Evolutionary conservation across 2,888 invertebrate genomes (phyloP).

Genomic region (Ormyrus labotus): DNA sequence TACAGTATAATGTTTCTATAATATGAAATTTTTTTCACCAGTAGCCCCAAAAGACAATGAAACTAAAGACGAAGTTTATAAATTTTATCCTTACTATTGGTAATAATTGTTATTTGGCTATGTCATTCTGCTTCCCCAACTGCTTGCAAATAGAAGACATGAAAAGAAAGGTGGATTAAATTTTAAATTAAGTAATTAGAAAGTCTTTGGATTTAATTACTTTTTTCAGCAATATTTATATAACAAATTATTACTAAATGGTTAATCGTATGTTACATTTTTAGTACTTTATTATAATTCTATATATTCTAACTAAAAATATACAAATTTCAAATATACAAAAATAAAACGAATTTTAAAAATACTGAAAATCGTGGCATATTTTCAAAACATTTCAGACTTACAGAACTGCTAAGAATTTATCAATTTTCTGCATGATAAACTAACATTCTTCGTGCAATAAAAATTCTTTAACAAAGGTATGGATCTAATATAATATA

Average conservation of each 20-base stretch:
- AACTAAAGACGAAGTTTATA: constrained; percentile 24
- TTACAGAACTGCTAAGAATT: constrained; percentile 27
- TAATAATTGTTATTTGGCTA: constrained; percentile 75
- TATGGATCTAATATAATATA: constrained; percentile 19
- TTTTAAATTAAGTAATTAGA: constrained; percentile 47
- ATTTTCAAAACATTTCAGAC: constrained; percentile 32
- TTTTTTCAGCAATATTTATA: constrained; percentile 34
- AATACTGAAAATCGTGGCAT: constrained; percentile 28
- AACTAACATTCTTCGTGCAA: constrained; percentile 43
- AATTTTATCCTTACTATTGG: constrained; percentile 71
- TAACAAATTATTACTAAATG: constrained; percentile 42
- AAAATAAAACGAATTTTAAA: constrained; percentile 29
- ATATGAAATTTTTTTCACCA: constrained; percentile 1
- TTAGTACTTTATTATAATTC: constrained; percentile 27
- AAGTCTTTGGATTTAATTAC: constrained; percentile 35
- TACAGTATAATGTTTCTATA: too few species aligned
- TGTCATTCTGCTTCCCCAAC: constrained; percentile 74
- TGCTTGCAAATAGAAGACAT: constrained; percentile 72
- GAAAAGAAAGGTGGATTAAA: constrained; percentile 60
- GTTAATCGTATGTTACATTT: constrained; percentile 43
- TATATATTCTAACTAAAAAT: constrained; percentile 23
- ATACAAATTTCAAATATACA: constrained; percentile 40
- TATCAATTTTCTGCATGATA: constrained; percentile 35
- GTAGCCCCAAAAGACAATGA: constrained; percentile 27
- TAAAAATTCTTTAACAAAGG: constrained; percentile 32